Conservation (phyloP, 2,888 invertebrate species). For the Ophioninae sp. region DNA sequence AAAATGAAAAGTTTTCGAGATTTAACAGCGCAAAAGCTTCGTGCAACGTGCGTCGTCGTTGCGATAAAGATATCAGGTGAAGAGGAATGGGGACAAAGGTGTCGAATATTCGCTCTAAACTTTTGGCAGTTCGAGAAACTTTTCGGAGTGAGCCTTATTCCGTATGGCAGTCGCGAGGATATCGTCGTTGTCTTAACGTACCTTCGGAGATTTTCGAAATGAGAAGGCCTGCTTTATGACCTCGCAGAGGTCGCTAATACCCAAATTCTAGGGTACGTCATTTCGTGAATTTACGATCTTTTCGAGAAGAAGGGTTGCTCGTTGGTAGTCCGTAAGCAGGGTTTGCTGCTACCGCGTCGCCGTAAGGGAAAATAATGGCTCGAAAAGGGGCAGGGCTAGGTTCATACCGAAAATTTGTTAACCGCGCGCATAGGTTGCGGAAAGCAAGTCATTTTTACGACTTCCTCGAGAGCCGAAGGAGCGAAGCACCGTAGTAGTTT, state of each 20-base stretch:
- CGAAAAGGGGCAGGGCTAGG: slow-evolving; percentile 37
- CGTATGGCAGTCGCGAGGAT: background rate
- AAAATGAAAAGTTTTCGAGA: background rate
- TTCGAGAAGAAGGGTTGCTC: slow-evolving; percentile 15
- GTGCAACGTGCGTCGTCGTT: background rate
- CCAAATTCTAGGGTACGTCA: slow-evolving; percentile 42
- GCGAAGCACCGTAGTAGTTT: slow-evolving; percentile 22
- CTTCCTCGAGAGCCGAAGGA: slow-evolving; percentile 46
- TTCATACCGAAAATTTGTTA: slow-evolving; percentile 65
- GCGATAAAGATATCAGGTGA: background rate
- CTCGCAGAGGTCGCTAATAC: slow-evolving; percentile 37
- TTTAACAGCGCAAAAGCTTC: background rate
- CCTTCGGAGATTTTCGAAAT: slow-evolving; percentile 26
- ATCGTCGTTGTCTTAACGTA: slow-evolving; percentile 15
- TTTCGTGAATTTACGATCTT: slow-evolving; percentile 51
- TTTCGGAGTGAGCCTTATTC: background rate
- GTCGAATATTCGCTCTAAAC: background rate
- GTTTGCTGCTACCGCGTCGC: slow-evolving; percentile 35
- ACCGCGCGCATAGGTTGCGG: slow-evolving; percentile 53
- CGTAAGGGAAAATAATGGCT: slow-evolving; percentile 65
- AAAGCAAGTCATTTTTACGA: slow-evolving; percentile 62
- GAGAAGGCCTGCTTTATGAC: slow-evolving; percentile 15
- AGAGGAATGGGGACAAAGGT: background rate
- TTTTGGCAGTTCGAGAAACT: background rate
- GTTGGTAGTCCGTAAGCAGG: background rate